Conservation (phyloP, 2,113 vertebrate species). For the Cettia cetti region DNA sequence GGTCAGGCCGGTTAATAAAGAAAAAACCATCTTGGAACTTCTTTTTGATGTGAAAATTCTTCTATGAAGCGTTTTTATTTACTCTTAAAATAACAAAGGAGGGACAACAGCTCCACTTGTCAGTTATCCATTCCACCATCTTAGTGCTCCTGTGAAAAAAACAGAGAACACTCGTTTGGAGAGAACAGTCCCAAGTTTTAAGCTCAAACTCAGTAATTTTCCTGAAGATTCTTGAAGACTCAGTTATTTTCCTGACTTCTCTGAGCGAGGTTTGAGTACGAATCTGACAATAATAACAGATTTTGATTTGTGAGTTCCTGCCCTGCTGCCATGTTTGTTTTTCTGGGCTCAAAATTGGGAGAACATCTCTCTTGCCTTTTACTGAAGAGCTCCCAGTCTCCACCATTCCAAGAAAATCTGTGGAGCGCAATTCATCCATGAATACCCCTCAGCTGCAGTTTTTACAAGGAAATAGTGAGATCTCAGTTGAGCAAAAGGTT, state of each 20-base stretch:
- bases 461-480: not conserved
- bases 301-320: not conserved
- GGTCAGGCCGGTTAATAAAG: not conserved
- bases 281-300: not conserved
- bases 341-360: not conserved
- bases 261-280: not conserved
- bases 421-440: fast-evolving
- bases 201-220: not conserved
- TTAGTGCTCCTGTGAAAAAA: not conserved
- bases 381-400: not conserved
- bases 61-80: not conserved
- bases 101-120: fast-evolving
- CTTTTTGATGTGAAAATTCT: not conserved
- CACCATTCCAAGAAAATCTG: not conserved
- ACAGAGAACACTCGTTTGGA: fast-evolving
- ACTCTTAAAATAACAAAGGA: not conserved
- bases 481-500: not conserved
- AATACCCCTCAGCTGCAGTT: not conserved
- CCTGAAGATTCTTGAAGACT: not conserved
- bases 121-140: fast-evolving
- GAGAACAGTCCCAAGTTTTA: not conserved
- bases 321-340: fast-evolving
- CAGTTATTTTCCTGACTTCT: not conserved
- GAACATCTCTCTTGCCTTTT: not conserved
- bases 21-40: not conserved